Conservation (phyloP, 2,888 invertebrate species). For the Mimas tiliae region DNA sequence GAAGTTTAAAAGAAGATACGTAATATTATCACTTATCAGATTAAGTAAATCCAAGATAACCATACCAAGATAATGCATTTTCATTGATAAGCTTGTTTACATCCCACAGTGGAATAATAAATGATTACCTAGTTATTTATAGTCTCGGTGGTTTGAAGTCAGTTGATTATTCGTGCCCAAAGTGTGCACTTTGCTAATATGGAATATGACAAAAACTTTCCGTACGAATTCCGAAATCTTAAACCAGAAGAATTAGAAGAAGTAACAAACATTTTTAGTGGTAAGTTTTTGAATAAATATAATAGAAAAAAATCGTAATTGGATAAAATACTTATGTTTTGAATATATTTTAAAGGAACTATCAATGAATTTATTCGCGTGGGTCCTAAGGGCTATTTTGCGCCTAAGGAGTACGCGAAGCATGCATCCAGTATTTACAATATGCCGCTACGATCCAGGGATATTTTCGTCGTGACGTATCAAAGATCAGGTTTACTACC, state of each 20-base stretch:
- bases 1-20: too few species aligned
- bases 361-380: conserved; percentile 86
- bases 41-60: too few species aligned
- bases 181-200: background rate
- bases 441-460: conserved; percentile 85
- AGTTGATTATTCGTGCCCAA: too few species aligned
- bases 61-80: background rate
- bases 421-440: conserved; percentile 86
- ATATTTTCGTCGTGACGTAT: conserved; percentile 88
- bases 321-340: background rate
- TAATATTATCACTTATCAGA: too few species aligned
- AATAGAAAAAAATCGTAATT: too few species aligned
- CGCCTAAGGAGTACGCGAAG: conserved; percentile 83
- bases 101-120: too few species aligned
- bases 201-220: background rate
- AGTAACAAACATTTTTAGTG: background rate
- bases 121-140: too few species aligned
- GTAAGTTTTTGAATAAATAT: background rate
- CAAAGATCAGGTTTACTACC: conserved; percentile 91
- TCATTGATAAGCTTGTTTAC: background rate
- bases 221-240: background rate
- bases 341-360: conserved; percentile 3
- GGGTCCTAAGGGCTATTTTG: conserved; percentile 87
- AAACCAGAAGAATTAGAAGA: background rate
- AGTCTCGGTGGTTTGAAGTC: background rate